Conservation (phyloP, 2,888 invertebrate species). For the Argyresthia albistria region DNA sequence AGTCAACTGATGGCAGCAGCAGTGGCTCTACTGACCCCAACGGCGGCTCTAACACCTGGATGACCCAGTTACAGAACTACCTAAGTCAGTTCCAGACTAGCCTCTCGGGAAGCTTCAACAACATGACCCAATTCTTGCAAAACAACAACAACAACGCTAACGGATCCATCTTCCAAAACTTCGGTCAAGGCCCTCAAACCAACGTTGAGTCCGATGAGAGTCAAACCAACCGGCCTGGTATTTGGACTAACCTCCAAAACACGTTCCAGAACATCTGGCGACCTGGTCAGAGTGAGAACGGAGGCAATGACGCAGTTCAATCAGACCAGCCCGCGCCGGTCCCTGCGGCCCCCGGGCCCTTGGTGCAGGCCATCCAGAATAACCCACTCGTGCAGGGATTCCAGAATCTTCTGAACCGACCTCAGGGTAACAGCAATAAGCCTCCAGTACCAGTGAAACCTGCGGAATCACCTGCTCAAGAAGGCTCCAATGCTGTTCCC, state of each 20-base stretch:
- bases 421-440: not conserved
- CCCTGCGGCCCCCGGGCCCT: slow-evolving; percentile 18
- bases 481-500: slow-evolving; percentile 16
- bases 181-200: not conserved
- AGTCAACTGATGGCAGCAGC: not conserved
- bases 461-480: slow-evolving; percentile 6
- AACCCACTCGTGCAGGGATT: slow-evolving; percentile 11
- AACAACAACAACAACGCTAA: slow-evolving; percentile 4
- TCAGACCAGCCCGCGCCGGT: slow-evolving; percentile 12
- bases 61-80: slow-evolving; percentile 7
- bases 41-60: not conserved
- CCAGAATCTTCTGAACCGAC: slow-evolving; percentile 12
- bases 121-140: slow-evolving; percentile 12
- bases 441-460: not conserved
- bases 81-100: slow-evolving; percentile 12
- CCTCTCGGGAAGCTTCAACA: slow-evolving; percentile 16
- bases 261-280: slow-evolving; percentile 18
- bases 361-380: slow-evolving; percentile 29
- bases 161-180: no score
- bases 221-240: slow-evolving; percentile 10
- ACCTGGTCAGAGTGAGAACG: slow-evolving; percentile 8
- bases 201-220: slow-evolving; percentile 19
- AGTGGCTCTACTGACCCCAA: not conserved
- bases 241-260: slow-evolving; percentile 19
- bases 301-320: slow-evolving; percentile 1